Conservation (phyloP, 2,888 invertebrate species). For the Alsophila aescularia region DNA sequence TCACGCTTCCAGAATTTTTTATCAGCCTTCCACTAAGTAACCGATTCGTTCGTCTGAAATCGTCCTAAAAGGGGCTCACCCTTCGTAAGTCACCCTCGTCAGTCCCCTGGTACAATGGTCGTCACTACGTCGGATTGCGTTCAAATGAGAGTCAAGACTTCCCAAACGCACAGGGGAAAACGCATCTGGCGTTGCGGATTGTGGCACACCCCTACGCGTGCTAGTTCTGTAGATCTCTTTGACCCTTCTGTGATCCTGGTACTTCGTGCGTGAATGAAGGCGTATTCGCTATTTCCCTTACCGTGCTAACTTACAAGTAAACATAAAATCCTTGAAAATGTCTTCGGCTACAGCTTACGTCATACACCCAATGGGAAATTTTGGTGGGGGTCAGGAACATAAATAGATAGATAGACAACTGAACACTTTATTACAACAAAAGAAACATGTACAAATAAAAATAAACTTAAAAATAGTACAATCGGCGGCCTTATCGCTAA, state of each 20-base stretch:
- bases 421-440: too few species aligned
- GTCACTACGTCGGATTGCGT: constrained; percentile 37
- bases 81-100: constrained; percentile 29
- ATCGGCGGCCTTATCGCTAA: too few species aligned
- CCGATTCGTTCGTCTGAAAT: constrained; percentile 30
- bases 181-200: constrained; percentile 33
- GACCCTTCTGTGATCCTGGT: constrained; percentile 32
- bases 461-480: too few species aligned
- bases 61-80: constrained; percentile 32
- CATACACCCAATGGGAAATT: too few species aligned
- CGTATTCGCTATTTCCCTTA: constrained; percentile 5
- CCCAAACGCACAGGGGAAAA: constrained; percentile 28
- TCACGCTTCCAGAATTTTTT: constrained; percentile 24
- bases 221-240: constrained; percentile 30
- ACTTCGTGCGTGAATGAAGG: constrained; percentile 26
- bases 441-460: too few species aligned
- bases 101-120: constrained; percentile 35
- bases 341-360: too few species aligned
- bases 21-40: constrained; percentile 24
- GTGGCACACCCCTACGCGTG: constrained; percentile 16
- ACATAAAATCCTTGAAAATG: too few species aligned
- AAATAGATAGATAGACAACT: too few species aligned
- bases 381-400: too few species aligned
- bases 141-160: constrained; percentile 39
- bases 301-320: too few species aligned